phyloP scores from a whole-genome alignment of 2,113 vertebrate genomes.

The Nerophis lumbriciformis region DNA sequence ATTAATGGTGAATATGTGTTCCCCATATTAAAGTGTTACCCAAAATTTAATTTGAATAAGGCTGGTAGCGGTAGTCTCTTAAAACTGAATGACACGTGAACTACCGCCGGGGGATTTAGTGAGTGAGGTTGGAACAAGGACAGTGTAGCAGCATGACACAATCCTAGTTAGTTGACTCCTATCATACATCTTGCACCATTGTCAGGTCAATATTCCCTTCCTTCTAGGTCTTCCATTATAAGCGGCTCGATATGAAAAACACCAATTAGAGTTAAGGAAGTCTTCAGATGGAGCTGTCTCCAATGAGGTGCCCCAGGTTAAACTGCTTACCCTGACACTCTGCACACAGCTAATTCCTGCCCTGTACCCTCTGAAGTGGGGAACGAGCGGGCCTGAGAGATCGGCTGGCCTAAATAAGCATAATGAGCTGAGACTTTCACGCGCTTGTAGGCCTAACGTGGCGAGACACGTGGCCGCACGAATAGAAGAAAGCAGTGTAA shows the following conservation, averaged over 20 bases:
- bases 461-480: slow-evolving; percentile 41
- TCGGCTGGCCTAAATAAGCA: slow-evolving; percentile 55
- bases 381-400: slow-evolving; percentile 24
- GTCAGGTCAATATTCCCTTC: slow-evolving; percentile 1
- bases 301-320: slow-evolving; percentile 46
- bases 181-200: not conserved
- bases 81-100: slow-evolving; percentile 56
- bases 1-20: too few species aligned
- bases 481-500: slow-evolving; percentile 22
- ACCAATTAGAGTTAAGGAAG: slow-evolving; percentile 30
- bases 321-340: slow-evolving; percentile 35
- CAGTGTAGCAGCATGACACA: not conserved
- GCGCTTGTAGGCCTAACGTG: slow-evolving; percentile 34
- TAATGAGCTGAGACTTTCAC: slow-evolving; percentile 51
- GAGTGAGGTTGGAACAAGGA: slow-evolving; percentile 38
- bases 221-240: not conserved
- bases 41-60: slow-evolving; percentile 37
- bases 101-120: slow-evolving; percentile 26
- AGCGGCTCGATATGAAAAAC: slow-evolving; percentile 25
- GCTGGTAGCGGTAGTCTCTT: slow-evolving; percentile 37
- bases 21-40: too few species aligned
- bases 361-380: slow-evolving; percentile 35
- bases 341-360: slow-evolving; percentile 40
- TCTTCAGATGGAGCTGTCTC: slow-evolving; percentile 26
- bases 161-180: not conserved